Base-by-base conservation (phyloP, 2,113 vertebrate species). In the Pelobates fuscus region DNA sequence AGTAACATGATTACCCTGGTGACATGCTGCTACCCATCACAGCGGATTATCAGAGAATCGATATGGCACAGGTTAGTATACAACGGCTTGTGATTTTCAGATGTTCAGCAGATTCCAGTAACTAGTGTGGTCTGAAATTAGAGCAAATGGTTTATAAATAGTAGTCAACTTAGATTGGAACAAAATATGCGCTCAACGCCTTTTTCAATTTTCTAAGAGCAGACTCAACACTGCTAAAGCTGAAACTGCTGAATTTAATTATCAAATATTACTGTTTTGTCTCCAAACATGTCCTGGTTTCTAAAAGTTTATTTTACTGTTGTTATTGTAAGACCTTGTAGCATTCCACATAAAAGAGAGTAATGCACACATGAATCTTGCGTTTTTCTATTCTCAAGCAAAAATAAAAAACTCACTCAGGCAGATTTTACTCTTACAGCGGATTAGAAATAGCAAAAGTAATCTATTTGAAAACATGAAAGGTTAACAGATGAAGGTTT, bases 191-290 rank as follows among this genome's bases (percentile, higher is more conserved):
- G 55, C 55, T 49, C 37, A 77, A 77, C 65, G 73, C 73, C 73
- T 77, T 46, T 67, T 44, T 58, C 55, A 67, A 64, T 60, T 76
- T 68, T 44, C 43, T 68, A 46, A 67, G 25, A 67, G 55, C 29
- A 67, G 52, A 46, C 72, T 67, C 64, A 67, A 32, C 44, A 37
- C 73, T 30, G 41, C 73, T 68, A 24, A 52, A 61, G 65, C 57
- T 77, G 37, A 77, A 41, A 67, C 64, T 68, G 64, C 73, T 77
- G 73, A 77, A 68, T 77, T 67, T 77, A 68, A 77, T 77, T 77
- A 77, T 68, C 73, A 77, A 58, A 77, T 77, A 77, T 77, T 77
- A 77, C 64, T 77, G 73, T 77, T 77, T 77, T 77, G 73, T 68
- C 73, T 77, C 73, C 73, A 77, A 77, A 77, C 73, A 77, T 77